Conservation (phyloP, 2,888 invertebrate species). For the Ophion costatus region DNA sequence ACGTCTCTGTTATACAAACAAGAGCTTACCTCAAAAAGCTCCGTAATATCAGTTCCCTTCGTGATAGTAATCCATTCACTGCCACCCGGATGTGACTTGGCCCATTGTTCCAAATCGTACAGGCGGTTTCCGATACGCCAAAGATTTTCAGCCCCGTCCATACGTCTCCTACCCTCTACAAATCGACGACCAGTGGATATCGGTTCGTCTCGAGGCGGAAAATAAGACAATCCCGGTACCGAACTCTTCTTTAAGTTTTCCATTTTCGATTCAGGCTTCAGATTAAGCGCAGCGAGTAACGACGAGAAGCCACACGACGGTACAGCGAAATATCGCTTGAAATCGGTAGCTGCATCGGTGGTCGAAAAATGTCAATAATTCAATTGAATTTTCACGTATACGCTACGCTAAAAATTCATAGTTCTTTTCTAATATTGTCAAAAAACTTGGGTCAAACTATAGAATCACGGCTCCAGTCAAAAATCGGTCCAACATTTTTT, state of each 20-base stretch:
- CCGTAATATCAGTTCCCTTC: conserved; percentile 92
- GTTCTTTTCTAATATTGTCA: background rate
- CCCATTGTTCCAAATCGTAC: conserved; percentile 93
- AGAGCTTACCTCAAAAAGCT: conserved; percentile 87
- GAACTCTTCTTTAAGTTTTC: conserved; percentile 81
- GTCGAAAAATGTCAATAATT: too few species aligned
- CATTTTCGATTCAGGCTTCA: conserved; percentile 23
- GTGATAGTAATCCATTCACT: conserved; percentile 89
- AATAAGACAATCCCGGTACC: conserved; percentile 84
- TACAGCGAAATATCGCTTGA: too few species aligned
- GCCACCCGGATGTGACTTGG: conserved; percentile 94
- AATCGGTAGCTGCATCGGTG: too few species aligned
- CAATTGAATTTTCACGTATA: too few species aligned
- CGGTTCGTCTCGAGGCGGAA: conserved; percentile 82
- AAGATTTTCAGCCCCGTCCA: conserved; percentile 90
- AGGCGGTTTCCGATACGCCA: conserved; percentile 91
- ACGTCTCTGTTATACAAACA: background rate
- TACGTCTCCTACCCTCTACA: conserved; percentile 87
- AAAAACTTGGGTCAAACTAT: too few species aligned
- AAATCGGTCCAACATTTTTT: too few species aligned
- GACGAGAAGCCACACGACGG: too few species aligned
- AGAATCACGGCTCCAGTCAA: too few species aligned
- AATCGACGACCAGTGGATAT: too few species aligned
- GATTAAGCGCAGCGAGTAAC: background rate
- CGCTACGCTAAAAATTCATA: background rate